Conservation (phyloP, 2,113 vertebrate species). For the Euleptes europaea region DNA sequence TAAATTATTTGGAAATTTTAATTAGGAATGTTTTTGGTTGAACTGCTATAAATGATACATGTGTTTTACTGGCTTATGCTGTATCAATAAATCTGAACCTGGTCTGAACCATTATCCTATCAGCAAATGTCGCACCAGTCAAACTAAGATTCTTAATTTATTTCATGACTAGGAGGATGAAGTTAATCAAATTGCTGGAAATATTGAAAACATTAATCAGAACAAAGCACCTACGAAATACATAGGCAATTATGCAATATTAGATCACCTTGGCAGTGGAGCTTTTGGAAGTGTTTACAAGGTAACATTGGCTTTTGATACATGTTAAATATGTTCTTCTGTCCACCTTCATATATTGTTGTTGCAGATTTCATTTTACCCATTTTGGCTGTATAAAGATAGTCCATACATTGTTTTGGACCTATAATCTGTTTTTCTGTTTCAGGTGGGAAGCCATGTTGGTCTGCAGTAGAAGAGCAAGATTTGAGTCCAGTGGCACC, state of each 20-base stretch:
- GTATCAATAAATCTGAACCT: too few species aligned
- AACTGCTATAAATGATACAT: too few species aligned
- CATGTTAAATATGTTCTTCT: not conserved
- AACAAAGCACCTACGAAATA: conserved; percentile 84
- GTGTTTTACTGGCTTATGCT: too few species aligned
- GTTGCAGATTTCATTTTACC: not conserved
- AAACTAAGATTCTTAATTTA: conserved; percentile 18
- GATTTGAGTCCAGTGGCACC: too few species aligned
- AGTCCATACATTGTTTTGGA: not conserved
- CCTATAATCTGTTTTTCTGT: conserved; percentile 3
- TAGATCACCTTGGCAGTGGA: conserved; percentile 89
- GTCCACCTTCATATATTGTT: not conserved
- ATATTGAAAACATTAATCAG: conserved; percentile 84
- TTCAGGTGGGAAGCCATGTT: too few species aligned
- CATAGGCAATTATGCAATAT: conserved; percentile 83
- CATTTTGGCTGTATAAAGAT: not conserved
- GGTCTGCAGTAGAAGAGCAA: too few species aligned
- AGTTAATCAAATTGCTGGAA: conserved; percentile 81
- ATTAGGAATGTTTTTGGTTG: too few species aligned
- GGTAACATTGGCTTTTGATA: conserved; percentile 67
- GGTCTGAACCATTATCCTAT: not conserved
- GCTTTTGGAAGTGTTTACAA: conserved; percentile 91
- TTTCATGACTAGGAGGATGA: conserved; percentile 78
- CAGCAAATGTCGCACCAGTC: not conserved
- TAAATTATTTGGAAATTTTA: too few species aligned